Percentiles rank a stretch among this genome's conserved stretches.
These are phyloP conservation scores for Tachina lurida DNA, from an alignment of 2,888 invertebrate species.

Conservation along the genomic window DNA sequence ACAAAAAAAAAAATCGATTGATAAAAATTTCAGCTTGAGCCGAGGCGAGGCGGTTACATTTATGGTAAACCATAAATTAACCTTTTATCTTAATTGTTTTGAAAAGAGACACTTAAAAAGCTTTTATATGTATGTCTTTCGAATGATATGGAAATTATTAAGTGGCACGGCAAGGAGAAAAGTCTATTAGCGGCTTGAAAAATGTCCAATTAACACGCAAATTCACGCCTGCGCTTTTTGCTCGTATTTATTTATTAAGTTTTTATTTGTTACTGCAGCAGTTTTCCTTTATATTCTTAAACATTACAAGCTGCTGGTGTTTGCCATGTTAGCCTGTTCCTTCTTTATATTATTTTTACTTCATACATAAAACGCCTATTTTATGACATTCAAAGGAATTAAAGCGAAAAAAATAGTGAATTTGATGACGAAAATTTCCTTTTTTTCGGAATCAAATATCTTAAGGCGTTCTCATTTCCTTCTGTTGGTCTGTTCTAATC, in stretches of 20 bases:
- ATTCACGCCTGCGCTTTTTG: slow-evolving; percentile 69
- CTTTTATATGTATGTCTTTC: slow-evolving; percentile 65
- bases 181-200: slow-evolving; percentile 62
- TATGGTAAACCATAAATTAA: slow-evolving; percentile 68
- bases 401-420: not conserved
- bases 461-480: slow-evolving; percentile 42
- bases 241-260: slow-evolving; percentile 15
- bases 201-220: slow-evolving; percentile 68
- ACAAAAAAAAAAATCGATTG: slow-evolving; percentile 4
- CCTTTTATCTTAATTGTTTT: slow-evolving; percentile 70
- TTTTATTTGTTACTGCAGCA: not conserved
- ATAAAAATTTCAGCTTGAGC: slow-evolving; percentile 44
- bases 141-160: slow-evolving; percentile 51
- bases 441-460: not conserved
- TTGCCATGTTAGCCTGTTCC: not conserved
- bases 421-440: slow-evolving; percentile 15
- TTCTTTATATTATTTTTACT: not conserved
- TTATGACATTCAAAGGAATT: slow-evolving; percentile 10
- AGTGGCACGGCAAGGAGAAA: slow-evolving; percentile 38
- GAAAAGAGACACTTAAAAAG: slow-evolving; percentile 70
- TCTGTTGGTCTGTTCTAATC: slow-evolving; percentile 13
- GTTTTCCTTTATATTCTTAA: not conserved
- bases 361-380: slow-evolving; percentile 43
- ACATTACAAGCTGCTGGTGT: slow-evolving; percentile 1
- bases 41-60: slow-evolving; percentile 31